Conservation (phyloP, 2,888 invertebrate species). For the Tipula unca region DNA sequence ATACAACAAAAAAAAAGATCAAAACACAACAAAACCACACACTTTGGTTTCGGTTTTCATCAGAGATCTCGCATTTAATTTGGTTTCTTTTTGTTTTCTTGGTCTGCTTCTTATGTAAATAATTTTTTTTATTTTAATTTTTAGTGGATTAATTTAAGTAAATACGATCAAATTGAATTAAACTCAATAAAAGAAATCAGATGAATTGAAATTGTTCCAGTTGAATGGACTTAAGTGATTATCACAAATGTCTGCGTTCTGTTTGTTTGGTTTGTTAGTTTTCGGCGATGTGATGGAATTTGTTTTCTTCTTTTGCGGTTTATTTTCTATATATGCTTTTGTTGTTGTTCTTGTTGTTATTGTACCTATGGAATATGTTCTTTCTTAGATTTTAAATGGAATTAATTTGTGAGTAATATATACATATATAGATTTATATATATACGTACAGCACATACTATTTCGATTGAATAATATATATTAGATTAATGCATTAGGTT, state of each 20-base stretch:
- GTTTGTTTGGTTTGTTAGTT: neutral
- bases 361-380: neutral
- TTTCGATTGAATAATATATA: neutral
- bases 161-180: constrained; percentile 14
- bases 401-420: constrained; percentile 14
- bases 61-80: neutral
- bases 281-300: constrained; percentile 3
- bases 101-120: neutral
- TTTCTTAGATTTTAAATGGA: neutral
- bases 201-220: constrained; percentile 8
- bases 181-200: constrained; percentile 14
- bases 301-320: neutral
- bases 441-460: neutral
- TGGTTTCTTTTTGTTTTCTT: neutral
- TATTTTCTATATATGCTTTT: neutral
- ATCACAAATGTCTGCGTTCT: neutral
- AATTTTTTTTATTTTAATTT: neutral
- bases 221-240: constrained; percentile 14
- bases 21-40: neutral
- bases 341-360: neutral
- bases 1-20: neutral
- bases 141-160: neutral
- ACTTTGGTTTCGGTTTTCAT: constrained; percentile 8
- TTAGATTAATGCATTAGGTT: neutral
- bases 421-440: too few relatives aligned